Percentiles rank a stretch among this genome's conserved stretches.
Evolutionary conservation across 2,797 vertebrate genomes (phyloP).

Genomic region (Sebastes hubbsi): DNA sequence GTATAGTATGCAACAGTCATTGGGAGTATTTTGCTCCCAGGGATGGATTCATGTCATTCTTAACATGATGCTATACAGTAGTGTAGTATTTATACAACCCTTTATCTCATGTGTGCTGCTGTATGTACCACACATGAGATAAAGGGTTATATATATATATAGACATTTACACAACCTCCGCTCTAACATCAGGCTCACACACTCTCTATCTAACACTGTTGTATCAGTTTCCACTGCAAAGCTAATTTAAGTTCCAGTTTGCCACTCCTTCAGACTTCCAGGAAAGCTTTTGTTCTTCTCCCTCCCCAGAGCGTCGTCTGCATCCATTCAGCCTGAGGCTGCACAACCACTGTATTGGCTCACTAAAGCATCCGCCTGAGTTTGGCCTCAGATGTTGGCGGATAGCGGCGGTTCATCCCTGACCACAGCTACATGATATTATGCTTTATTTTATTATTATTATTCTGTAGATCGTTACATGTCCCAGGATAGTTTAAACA

Average conservation of each 20-base stretch:
- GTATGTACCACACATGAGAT: background rate
- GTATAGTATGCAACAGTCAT: background rate
- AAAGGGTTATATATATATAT: background rate
- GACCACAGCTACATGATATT: background rate
- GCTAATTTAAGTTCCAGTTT: conserved; percentile 8
- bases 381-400: background rate
- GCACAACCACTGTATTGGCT: background rate
- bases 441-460: no score
- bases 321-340: background rate
- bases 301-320: background rate
- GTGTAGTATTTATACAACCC: no score
- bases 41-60: background rate
- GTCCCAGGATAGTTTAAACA: background rate
- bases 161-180: background rate
- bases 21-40: background rate
- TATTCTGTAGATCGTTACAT: background rate
- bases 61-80: background rate
- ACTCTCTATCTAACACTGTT: background rate
- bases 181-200: background rate
- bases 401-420: background rate
- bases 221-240: conserved; percentile 29
- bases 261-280: conserved; percentile 23
- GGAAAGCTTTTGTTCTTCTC: background rate
- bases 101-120: background rate
- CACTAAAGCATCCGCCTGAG: background rate